Evolutionary conservation across 1,140 invertebrate genomes (phyloP).

Genomic region (Cotesia vestalis): DNA sequence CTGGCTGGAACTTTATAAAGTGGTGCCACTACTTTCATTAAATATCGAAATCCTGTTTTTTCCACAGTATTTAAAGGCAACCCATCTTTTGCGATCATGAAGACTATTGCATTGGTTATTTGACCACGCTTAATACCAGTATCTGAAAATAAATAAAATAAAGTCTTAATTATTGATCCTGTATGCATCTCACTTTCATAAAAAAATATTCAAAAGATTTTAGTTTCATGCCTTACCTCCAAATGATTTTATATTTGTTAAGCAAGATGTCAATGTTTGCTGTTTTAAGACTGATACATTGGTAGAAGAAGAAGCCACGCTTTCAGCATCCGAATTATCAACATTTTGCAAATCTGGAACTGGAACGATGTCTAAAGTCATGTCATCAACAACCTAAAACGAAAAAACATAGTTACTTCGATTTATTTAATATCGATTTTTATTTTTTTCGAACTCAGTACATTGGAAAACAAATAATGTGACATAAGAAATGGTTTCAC

Average conservation of each 20-base stretch:
- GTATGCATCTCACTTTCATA: not conserved
- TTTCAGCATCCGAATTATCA: slow-evolving; percentile 6
- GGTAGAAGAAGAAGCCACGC: not conserved
- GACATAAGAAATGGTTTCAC: not conserved
- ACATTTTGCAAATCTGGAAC: not conserved
- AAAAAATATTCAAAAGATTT: not conserved
- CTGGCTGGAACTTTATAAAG: slow-evolving; percentile 57
- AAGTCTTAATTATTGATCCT: not conserved
- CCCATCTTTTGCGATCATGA: slow-evolving; percentile 57
- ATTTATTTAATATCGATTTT: not conserved
- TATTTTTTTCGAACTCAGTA: not conserved
- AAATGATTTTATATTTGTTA: slow-evolving; percentile 11
- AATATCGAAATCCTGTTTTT: slow-evolving; percentile 56
- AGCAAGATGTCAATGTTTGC: slow-evolving; percentile 8
- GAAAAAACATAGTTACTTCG: not conserved
- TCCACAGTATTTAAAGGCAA: slow-evolving; percentile 57
- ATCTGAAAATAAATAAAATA: slow-evolving; percentile 6
- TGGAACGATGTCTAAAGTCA: not conserved
- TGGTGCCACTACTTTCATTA: slow-evolving; percentile 55
- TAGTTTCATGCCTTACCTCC: not conserved
- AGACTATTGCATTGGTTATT: slow-evolving; percentile 47
- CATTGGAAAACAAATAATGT: slow-evolving; percentile 5
- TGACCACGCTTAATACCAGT: not conserved
- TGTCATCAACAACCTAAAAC: not conserved
- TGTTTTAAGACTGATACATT: not conserved